Conservation (phyloP, 2,113 vertebrate genomes). For the Heliornis fulica region DNA sequence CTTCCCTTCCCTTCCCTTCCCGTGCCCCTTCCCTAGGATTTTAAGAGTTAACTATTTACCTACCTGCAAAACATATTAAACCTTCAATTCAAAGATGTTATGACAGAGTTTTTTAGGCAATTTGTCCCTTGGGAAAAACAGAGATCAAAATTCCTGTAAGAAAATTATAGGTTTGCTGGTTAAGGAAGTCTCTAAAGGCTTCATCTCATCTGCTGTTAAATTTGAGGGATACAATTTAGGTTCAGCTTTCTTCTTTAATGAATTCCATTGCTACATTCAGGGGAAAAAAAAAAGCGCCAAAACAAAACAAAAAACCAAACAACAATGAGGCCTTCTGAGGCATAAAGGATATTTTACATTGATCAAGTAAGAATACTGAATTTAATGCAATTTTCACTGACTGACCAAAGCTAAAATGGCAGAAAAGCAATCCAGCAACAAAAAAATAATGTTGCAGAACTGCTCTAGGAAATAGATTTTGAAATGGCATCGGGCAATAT, state of each 20-base stretch:
- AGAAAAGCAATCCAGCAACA: background rate
- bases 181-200: background rate
- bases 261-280: background rate
- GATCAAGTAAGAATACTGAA: background rate
- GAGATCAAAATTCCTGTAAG: conserved; percentile 18
- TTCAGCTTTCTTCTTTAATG: background rate
- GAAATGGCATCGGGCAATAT: background rate
- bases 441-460: background rate
- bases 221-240: background rate
- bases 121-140: background rate
- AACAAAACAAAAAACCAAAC: background rate
- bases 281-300: background rate
- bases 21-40: background rate
- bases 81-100: background rate
- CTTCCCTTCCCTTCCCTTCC: background rate
- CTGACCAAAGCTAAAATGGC: background rate
- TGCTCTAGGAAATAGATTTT: background rate
- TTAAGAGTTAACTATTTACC: conserved; percentile 1
- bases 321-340: background rate
- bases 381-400: background rate
- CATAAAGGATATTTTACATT: background rate
- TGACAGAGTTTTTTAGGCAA: background rate
- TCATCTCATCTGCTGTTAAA: background rate
- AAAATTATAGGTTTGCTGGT: conserved; percentile 6
- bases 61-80: background rate